A percentile compares a stretch with the other conserved stretches of the same genome.
phyloP scores from a whole-genome alignment of 2,797 vertebrate genomes.

The Pygocentrus nattereri region DNA sequence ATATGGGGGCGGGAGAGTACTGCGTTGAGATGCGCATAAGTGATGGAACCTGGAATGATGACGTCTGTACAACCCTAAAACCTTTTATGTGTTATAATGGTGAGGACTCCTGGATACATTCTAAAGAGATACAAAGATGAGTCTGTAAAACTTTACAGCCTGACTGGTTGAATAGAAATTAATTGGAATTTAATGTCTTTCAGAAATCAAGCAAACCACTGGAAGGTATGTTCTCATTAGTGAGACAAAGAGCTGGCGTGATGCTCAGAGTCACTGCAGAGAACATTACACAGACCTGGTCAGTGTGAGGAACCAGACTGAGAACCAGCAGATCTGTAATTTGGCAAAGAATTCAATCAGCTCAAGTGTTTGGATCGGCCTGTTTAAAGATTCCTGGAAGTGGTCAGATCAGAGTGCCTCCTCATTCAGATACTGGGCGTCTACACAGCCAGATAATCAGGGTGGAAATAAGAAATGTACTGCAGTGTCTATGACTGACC shows the following conservation, averaged over 20 bases:
- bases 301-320: not conserved
- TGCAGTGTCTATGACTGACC: not conserved
- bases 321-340: not conserved
- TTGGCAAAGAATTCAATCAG: not conserved
- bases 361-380: not conserved
- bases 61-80: rapidly evolving
- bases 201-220: not conserved
- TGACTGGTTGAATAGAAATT: too few relatives aligned
- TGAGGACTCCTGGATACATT: too few relatives aligned
- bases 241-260: rapidly evolving
- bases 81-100: constrained; percentile 37
- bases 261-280: constrained; percentile 40
- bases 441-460: not conserved
- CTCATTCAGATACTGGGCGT: constrained; percentile 20
- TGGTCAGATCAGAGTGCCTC: constrained; percentile 51
- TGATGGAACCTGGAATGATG: not conserved
- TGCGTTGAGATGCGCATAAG: not conserved
- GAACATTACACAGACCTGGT: not conserved
- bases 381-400: constrained; percentile 33
- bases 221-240: not conserved
- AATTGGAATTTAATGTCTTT: constrained; percentile 7
- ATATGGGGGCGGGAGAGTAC: not conserved
- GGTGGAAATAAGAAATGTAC: not conserved
- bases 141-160: too few relatives aligned
- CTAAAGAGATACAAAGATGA: too few relatives aligned